phyloP scores from a whole-genome alignment of 1,140 invertebrate species.

The Palaemon carinicauda region DNA sequence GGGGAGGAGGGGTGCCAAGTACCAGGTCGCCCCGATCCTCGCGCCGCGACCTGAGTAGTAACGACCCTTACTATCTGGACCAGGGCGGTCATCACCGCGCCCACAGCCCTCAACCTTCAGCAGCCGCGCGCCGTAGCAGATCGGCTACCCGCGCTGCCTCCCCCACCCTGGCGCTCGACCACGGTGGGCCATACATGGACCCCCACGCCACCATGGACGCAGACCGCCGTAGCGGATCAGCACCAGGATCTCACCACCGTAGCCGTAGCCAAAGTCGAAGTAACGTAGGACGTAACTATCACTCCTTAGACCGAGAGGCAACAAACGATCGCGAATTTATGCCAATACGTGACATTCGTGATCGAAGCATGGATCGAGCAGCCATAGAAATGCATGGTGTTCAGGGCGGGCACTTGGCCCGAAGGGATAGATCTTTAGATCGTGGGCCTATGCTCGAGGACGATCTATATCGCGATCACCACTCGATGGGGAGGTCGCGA shows the following conservation, averaged over 20 bases:
- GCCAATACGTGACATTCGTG: slow-evolving; percentile 76
- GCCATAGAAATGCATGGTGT: slow-evolving; percentile 70
- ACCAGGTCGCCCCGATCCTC: slow-evolving; percentile 58
- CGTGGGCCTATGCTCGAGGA: slow-evolving; percentile 71
- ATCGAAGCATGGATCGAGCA: slow-evolving; percentile 64
- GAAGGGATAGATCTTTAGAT: slow-evolving; percentile 71
- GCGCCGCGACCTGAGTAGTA: slow-evolving; percentile 54
- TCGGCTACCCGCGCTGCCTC: slow-evolving; percentile 58
- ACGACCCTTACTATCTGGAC: slow-evolving; percentile 58
- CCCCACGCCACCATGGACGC: slow-evolving; percentile 68
- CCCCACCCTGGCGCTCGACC: slow-evolving; percentile 54
- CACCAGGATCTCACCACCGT: slow-evolving; percentile 65
- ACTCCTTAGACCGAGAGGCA: slow-evolving; percentile 76
- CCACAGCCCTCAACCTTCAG: slow-evolving; percentile 49
- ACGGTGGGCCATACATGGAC: slow-evolving; percentile 57
- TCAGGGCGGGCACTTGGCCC: slow-evolving; percentile 57
- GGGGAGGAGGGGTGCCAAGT: slow-evolving; percentile 54
- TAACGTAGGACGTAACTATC: slow-evolving; percentile 72
- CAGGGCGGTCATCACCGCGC: slow-evolving; percentile 51
- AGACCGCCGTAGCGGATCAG: slow-evolving; percentile 71
- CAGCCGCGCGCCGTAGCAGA: slow-evolving; percentile 51
- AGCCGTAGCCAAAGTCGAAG: slow-evolving; percentile 64
- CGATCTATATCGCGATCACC: slow-evolving; percentile 74
- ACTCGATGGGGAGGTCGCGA: slow-evolving; percentile 68
- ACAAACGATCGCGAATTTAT: slow-evolving; percentile 78